Conservation (phyloP, 2,888 invertebrate species). For the Ditula angustiorana region DNA sequence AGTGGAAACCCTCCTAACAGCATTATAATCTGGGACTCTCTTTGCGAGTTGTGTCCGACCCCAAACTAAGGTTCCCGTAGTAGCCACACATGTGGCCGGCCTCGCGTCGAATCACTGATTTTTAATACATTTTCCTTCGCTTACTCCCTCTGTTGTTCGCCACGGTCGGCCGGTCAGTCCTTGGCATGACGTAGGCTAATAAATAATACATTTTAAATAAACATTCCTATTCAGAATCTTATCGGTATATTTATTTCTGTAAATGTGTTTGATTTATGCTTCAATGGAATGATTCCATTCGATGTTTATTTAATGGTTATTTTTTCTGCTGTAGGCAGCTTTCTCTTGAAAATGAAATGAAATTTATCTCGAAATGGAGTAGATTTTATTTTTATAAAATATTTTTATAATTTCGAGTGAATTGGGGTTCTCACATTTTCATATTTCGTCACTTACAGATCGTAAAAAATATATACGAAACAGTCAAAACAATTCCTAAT, state of each 20-base stretch:
- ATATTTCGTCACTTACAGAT: no score
- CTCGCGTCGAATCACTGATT: constrained; percentile 41
- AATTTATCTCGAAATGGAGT: no score
- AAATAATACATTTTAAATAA: constrained; percentile 34
- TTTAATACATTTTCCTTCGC: constrained; percentile 41
- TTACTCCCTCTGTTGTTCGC: constrained; percentile 28
- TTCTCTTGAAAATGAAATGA: no score
- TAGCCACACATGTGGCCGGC: constrained; percentile 13
- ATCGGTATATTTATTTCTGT: neutral
- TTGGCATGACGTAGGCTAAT: constrained; percentile 22
- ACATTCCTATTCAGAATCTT: constrained; percentile 28
- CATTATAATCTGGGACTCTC: no score
- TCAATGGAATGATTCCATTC: neutral
- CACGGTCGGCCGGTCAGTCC: constrained; percentile 6
- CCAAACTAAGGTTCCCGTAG: neutral
- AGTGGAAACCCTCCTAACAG: no score
- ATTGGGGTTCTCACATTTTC: no score
- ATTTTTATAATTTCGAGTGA: no score
- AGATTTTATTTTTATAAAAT: no score
- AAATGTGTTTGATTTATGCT: neutral
- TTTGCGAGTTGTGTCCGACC: no score
- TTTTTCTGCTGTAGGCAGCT: neutral
- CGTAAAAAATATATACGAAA: no score
- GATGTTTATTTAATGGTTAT: neutral
- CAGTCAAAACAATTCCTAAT: no score